Base-by-base conservation (phyloP, 2,113 vertebrate species). In the Pseudorasbora parva region DNA sequence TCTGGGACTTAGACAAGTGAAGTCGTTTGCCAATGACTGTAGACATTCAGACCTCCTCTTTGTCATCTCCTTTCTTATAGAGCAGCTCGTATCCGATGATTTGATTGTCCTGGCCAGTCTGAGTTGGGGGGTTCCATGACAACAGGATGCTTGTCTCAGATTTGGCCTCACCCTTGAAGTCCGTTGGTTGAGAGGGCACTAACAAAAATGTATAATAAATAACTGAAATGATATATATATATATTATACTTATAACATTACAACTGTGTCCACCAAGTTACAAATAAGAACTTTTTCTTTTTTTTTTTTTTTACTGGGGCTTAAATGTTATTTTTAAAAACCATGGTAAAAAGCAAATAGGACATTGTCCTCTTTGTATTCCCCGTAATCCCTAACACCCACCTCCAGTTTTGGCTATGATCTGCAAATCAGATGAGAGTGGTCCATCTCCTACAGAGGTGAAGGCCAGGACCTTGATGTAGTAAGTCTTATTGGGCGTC, bases 341-440 rank as follows among this genome's bases (percentile, higher is more conserved):
- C 8, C 51, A 54, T 21, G 17, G 51, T 54, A 54, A 54, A 54
- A 54, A 54, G 19, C 51, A 21, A 54, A 54, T 7, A 21, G 51
- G 17, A 54, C 2, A 54, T 21, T 54, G 17, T 54, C 17, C 51
- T 54, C 17, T 19, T 54, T 54, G 6, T 54, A 54, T 19, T 41
- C 73, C 37, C 9, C n/a, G 8, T 2, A 12, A 60, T 21, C 12
- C 33, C 47, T n/a, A 49, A 30, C 12, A 51, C 95, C 93, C 91
- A 99, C 98, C 98, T 96, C 98, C 98, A 30, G 97, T 99, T 89
- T 99, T 98, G 76, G 98, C 97, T 71, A 99, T 98, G 90, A 99
- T 98, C 90, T 99, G 98, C 88, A 99, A 97, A 87, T 99, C 98
- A 86, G 95, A 92, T 37, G 98, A 99, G 69, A 99, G 96, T 1